These are phyloP conservation scores for Empis livida DNA, from an alignment of 2,888 invertebrate genomes.

Conservation along the genomic window DNA sequence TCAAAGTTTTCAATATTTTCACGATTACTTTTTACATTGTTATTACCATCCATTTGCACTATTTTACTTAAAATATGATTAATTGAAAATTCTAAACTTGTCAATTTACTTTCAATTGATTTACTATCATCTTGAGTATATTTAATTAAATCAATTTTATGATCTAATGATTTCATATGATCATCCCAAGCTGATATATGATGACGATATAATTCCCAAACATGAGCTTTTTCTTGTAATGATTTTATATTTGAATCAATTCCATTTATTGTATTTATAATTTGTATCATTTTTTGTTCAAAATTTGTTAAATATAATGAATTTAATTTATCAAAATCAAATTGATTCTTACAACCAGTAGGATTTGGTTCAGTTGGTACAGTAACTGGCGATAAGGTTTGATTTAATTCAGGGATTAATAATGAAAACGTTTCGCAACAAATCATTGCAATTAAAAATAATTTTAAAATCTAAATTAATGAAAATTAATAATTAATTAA, in stretches of 20 bases:
- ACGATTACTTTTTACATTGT: conserved; percentile 15
- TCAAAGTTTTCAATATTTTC: conserved; percentile 9
- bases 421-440: too few species aligned
- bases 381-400: too few species aligned
- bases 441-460: too few species aligned
- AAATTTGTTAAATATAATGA: conserved; percentile 14
- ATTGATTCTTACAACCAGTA: too few species aligned
- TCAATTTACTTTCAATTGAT: conserved; percentile 22
- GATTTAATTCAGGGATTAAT: too few species aligned
- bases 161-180: conserved; percentile 38
- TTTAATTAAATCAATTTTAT: conserved; percentile 39
- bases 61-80: conserved; percentile 32
- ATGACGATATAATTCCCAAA: conserved; percentile 41
- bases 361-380: too few species aligned
- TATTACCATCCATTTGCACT: conserved; percentile 24
- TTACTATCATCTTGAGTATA: conserved; percentile 25
- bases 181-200: conserved; percentile 42
- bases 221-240: conserved; percentile 38
- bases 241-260: conserved; percentile 38
- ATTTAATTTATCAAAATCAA: neutral
- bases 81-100: conserved; percentile 31
- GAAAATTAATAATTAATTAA: too few species aligned
- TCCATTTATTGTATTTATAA: conserved; percentile 29
- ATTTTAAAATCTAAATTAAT: too few species aligned
- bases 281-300: conserved; percentile 34